Base-by-base conservation (phyloP, 2,888 invertebrate genomes). In the Nebria brevicollis region DNA sequence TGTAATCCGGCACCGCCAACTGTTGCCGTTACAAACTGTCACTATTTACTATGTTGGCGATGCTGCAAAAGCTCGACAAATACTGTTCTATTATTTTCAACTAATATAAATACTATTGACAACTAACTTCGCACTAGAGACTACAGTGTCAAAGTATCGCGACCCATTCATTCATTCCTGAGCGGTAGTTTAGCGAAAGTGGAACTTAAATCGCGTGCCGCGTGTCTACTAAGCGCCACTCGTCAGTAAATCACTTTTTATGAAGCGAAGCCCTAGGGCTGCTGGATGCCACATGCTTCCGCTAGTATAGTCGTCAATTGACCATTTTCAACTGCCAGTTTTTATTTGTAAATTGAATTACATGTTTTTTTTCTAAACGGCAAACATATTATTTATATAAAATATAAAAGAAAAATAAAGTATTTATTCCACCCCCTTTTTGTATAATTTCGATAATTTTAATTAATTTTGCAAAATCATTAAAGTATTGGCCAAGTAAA, bases 231-330 rank as follows among this genome's bases (percentile, higher is more conserved):
- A 54, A 54, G 54, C 54, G 54, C 54, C 54, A 54, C 54, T 54
- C 54, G 54, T 54, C 54, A 54, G 54, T 54, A 54, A 54, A 54
- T 54, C 54, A 54, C 54, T 54, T 54, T 54, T 54, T 54, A 54
- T 54, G 54, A 54, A 8, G 54, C 54, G 54, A 54, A 54, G 54
- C 54, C 54, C 54, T 54, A 54, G 54, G 4, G 54, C 54, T 54
- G 54, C 54, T 54, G 54, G 54, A 54, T 54, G 54, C 54, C 54
- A 54, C 54, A 54, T 13, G 54, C 54, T 8, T 54, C 54, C 54
- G 13, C 54, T 7, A 11, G 54, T 34, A 34, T 54, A 54, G 54
- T 54, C 54, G 54, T 54, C 54, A 54, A 54, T 54, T 54, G 54
- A 54, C 54, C 54, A 54, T 54, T 54, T 54, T 54, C 54, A 13